A percentile compares a stretch with the other conserved stretches of the same genome.
phyloP scores from a whole-genome alignment of 2,888 invertebrate genomes.

The Drosophila quinaria region DNA sequence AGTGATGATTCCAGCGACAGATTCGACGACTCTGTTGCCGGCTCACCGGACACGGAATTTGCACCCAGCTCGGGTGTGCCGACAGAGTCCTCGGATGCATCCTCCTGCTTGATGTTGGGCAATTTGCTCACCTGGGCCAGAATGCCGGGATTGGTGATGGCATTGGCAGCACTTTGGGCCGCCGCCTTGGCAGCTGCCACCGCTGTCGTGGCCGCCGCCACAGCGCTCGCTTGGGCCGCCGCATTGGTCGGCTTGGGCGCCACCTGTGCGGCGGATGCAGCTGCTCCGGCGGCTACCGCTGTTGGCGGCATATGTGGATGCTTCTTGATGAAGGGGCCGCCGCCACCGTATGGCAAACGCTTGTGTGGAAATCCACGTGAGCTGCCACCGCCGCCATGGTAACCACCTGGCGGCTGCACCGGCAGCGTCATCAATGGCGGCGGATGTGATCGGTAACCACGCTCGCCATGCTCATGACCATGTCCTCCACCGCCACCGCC shows the following conservation, averaged over 20 bases:
- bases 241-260: conserved; percentile 62
- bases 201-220: conserved; percentile 83
- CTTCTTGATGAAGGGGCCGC: conserved; percentile 66
- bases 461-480: conserved; percentile 73
- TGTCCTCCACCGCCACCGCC: conserved; percentile 61
- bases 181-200: conserved; percentile 83
- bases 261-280: not conserved
- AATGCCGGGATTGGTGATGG: conserved; percentile 82
- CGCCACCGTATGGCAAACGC: conserved; percentile 83
- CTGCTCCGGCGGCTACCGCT: conserved; percentile 8
- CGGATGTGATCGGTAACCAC: conserved; percentile 81
- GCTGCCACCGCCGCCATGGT: conserved; percentile 56
- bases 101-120: conserved; percentile 65
- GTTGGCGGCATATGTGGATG: conserved; percentile 59
- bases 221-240: conserved; percentile 83
- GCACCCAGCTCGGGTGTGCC: conserved; percentile 47
- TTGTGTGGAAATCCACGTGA: conserved; percentile 83
- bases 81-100: conserved; percentile 60
- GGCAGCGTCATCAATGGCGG: conserved; percentile 84
- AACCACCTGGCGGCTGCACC: conserved; percentile 78
- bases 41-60: conserved; percentile 16
- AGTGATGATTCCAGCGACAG: conserved; percentile 18
- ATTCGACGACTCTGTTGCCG: conserved; percentile 12
- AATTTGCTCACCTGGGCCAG: conserved; percentile 67
- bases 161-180: conserved; percentile 81